Evolutionary conservation across 2,113 vertebrate genomes (phyloP).

Genomic region (Peromyscus maniculatus): DNA sequence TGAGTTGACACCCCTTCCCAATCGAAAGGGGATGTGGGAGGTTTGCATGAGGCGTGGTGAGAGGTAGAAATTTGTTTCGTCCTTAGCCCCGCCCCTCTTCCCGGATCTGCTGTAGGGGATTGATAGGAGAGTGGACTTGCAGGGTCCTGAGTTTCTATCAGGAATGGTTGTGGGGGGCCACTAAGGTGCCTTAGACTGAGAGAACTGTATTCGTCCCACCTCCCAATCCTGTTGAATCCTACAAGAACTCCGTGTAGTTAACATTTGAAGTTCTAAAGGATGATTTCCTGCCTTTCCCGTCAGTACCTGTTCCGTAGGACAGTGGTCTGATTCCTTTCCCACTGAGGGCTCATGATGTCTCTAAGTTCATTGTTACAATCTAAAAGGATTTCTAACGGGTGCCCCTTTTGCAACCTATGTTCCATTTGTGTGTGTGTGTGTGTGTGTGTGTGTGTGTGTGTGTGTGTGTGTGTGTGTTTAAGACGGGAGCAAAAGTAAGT

Average conservation of each 20-base stretch:
- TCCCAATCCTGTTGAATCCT: background rate
- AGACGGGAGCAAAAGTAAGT: conserved; percentile 1
- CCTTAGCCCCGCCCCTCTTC: background rate
- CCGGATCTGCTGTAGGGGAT: background rate
- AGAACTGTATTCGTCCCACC: background rate
- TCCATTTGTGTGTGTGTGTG: background rate
- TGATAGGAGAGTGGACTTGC: background rate
- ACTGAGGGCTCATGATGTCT: background rate
- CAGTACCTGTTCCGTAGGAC: background rate
- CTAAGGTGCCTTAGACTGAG: background rate
- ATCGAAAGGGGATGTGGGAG: background rate
- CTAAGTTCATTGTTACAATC: background rate
- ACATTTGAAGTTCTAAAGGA: background rate
- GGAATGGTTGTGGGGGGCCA: background rate
- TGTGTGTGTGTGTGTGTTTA: background rate
- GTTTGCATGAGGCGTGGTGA: background rate
- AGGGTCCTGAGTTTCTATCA: background rate
- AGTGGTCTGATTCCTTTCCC: background rate
- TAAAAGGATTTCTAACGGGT: background rate
- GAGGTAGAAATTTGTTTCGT: background rate
- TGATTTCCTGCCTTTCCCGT: background rate
- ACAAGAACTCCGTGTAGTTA: background rate
- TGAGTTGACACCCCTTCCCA: conserved; percentile 64
- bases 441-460: background rate
- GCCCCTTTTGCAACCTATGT: background rate